Conservation (phyloP, 2,888 invertebrate genomes). For the Phyllotreta cruciferae region DNA sequence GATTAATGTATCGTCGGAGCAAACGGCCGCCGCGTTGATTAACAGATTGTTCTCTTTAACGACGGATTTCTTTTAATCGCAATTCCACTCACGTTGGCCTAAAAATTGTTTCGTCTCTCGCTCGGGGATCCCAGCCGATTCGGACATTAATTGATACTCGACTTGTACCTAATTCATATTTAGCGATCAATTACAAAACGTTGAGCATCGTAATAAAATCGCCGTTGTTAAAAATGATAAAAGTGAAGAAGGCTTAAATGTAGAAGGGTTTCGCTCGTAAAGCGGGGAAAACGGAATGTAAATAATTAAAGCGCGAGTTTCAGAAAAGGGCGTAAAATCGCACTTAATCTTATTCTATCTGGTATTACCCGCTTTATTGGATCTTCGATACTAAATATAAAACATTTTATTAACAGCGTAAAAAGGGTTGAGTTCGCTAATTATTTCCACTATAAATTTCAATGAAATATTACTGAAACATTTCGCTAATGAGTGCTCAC, state of each 20-base stretch:
- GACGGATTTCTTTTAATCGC: slow-evolving; percentile 23
- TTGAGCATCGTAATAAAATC: no score
- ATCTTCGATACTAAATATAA: slow-evolving; percentile 1
- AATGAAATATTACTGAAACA: no score
- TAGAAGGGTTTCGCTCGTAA: neutral
- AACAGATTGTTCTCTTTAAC: slow-evolving; percentile 24
- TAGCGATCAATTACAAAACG: no score
- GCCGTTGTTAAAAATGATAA: neutral
- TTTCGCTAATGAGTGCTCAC: no score
- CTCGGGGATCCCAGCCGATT: neutral
- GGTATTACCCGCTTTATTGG: neutral
- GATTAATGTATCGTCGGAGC: slow-evolving; percentile 6
- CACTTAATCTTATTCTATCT: neutral
- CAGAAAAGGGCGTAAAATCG: slow-evolving; percentile 4
- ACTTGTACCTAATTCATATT: no score
- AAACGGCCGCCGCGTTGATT: slow-evolving; percentile 16
- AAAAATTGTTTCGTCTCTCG: slow-evolving; percentile 8
- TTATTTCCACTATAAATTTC: neutral
- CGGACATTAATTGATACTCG: no score
- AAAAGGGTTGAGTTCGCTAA: neutral
- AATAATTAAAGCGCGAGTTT: slow-evolving; percentile 11
- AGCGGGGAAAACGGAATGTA: slow-evolving; percentile 2
- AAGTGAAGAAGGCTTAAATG: neutral
- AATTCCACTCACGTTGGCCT: slow-evolving; percentile 8
- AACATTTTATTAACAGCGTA: slow-evolving; percentile 3